Percentiles rank a stretch among this genome's conserved stretches.
These are phyloP conservation scores for Oasisia sp. DNA, from an alignment of 2,888 invertebrate genomes.

Conservation along the genomic window DNA sequence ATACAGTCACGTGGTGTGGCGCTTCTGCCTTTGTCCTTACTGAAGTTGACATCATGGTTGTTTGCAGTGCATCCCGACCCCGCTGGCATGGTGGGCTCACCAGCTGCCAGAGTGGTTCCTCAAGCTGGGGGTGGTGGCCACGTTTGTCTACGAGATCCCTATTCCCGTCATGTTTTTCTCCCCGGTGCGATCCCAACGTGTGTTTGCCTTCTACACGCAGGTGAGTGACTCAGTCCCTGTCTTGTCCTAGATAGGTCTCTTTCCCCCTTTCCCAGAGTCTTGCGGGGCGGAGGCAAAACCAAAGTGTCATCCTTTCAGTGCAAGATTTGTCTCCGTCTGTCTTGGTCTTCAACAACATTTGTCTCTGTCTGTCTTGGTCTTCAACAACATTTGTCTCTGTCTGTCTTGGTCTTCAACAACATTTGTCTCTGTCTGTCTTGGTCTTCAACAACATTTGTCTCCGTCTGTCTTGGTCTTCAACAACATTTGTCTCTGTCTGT, in stretches of 20 bases:
- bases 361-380: no score
- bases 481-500: no score
- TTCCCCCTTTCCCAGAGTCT: neutral
- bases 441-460: no score
- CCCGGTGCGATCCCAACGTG: constrained; percentile 74
- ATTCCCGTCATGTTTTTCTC: constrained; percentile 80
- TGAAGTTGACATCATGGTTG: neutral
- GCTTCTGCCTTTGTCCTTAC: neutral
- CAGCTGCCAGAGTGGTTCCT: constrained; percentile 78
- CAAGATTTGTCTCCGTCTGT: no score
- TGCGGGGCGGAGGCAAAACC: no score
- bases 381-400: no score
- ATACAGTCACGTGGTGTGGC: no score
- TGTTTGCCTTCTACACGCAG: constrained; percentile 75
- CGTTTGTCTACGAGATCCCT: constrained; percentile 75
- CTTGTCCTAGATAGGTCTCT: neutral
- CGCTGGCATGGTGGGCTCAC: constrained; percentile 79
- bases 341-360: no score
- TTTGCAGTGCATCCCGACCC: constrained; percentile 77
- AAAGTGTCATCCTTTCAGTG: no score
- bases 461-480: no score
- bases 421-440: no score
- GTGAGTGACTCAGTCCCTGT: constrained; percentile 66
- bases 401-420: no score
- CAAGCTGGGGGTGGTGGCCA: constrained; percentile 72